Conservation (phyloP, 2,888 invertebrate genomes). For the Norana najaformis region DNA sequence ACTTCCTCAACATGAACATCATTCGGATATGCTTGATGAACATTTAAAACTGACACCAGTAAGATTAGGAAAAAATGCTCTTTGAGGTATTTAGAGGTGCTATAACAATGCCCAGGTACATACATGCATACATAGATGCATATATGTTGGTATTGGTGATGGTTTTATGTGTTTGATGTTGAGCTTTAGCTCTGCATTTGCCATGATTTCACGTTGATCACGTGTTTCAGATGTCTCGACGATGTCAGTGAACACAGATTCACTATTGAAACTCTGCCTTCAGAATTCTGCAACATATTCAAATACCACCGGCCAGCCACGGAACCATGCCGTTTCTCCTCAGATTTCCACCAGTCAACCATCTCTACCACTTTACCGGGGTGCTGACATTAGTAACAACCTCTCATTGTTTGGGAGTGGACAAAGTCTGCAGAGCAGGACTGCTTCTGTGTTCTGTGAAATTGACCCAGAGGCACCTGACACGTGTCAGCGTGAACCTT, state of each 20-base stretch:
- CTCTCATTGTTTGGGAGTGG: not conserved
- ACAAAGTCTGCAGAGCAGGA: not conserved
- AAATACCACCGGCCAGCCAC: not conserved
- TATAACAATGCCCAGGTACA: no score
- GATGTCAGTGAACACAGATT: slow-evolving; percentile 14
- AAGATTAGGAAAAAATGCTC: no score
- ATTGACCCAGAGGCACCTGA: not conserved
- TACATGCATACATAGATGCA: no score
- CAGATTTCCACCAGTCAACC: not conserved
- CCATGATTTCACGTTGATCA: not conserved
- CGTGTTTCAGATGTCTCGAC: not conserved
- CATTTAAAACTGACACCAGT: no score
- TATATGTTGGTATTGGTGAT: not conserved
- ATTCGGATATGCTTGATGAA: no score
- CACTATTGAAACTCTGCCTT: not conserved
- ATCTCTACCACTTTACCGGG: not conserved
- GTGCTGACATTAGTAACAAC: not conserved
- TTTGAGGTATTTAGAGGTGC: no score
- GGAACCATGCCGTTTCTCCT: not conserved
- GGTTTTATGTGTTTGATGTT: not conserved
- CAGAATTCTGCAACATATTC: not conserved
- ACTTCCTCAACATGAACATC: no score
- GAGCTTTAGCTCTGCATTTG: not conserved
- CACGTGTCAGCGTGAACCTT: not conserved
- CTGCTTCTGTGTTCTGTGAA: not conserved